phyloP scores from a whole-genome alignment of 1,140 invertebrate genomes.

The Rhagoletis pomonella region DNA sequence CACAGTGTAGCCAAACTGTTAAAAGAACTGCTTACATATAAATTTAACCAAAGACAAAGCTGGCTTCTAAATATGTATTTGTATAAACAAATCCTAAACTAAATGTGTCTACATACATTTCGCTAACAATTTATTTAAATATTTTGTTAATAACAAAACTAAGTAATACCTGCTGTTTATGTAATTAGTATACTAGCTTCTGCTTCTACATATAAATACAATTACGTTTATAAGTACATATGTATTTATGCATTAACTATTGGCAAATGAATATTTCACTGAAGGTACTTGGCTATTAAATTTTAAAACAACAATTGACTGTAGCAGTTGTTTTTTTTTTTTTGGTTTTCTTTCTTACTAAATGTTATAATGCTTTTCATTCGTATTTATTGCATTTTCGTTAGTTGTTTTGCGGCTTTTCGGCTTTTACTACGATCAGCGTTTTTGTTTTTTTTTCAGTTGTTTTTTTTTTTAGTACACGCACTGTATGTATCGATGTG shows the following conservation, averaged over 20 bases:
- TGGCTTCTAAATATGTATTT: neutral
- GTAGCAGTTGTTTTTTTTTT: neutral
- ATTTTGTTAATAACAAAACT: neutral
- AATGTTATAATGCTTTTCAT: neutral
- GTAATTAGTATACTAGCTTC: neutral
- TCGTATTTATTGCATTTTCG: neutral
- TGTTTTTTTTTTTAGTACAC: neutral
- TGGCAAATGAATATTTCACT: constrained; percentile 49
- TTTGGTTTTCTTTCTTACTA: neutral
- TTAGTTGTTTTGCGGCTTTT: neutral
- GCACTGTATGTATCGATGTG: neutral
- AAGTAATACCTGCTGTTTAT: neutral
- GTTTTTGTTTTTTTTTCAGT: neutral
- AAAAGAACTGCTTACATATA: no score
- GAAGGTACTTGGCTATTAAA: constrained; percentile 38
- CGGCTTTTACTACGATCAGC: neutral
- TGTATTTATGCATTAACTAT: constrained; percentile 4
- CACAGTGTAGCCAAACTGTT: no score
- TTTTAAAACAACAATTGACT: constrained; percentile 45
- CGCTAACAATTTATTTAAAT: neutral
- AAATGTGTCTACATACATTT: neutral
- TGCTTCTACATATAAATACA: neutral
- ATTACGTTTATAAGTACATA: neutral
- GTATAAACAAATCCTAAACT: neutral
- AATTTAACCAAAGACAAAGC: neutral